Evolutionary conservation across 2,113 vertebrate species (phyloP).

Genomic region (Scartelaos histophorus): DNA sequence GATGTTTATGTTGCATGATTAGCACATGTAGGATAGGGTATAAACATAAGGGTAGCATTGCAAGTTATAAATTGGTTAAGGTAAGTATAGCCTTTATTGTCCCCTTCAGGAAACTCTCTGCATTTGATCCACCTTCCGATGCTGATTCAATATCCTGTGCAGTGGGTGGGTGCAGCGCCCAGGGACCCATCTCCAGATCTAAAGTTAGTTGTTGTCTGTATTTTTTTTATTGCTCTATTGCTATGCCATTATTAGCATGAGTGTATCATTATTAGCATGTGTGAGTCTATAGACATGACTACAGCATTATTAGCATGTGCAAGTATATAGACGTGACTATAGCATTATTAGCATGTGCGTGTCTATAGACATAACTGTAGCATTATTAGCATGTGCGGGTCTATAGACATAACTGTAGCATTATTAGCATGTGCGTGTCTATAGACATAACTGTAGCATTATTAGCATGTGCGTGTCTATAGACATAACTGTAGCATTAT

Average conservation of each 20-base stretch:
- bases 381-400: constrained; percentile 19
- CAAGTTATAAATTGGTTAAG: background rate
- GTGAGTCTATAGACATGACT: background rate
- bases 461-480: background rate
- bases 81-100: no score
- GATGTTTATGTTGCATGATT: background rate
- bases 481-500: background rate
- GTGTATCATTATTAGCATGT: background rate
- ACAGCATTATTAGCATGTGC: background rate
- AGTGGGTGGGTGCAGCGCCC: no score
- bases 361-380: constrained; percentile 29
- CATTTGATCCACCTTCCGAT: no score
- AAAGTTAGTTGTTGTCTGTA: no score
- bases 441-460: background rate
- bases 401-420: background rate
- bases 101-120: no score
- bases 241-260: background rate
- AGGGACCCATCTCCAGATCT: no score
- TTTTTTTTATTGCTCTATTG: no score
- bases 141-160: no score
- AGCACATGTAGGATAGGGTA: background rate
- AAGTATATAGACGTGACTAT: background rate
- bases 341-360: background rate
- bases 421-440: background rate
- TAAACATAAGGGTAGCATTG: background rate